Evolutionary conservation across 2,113 vertebrate species (phyloP).

Genomic region (Cyanoderma ruficeps): DNA sequence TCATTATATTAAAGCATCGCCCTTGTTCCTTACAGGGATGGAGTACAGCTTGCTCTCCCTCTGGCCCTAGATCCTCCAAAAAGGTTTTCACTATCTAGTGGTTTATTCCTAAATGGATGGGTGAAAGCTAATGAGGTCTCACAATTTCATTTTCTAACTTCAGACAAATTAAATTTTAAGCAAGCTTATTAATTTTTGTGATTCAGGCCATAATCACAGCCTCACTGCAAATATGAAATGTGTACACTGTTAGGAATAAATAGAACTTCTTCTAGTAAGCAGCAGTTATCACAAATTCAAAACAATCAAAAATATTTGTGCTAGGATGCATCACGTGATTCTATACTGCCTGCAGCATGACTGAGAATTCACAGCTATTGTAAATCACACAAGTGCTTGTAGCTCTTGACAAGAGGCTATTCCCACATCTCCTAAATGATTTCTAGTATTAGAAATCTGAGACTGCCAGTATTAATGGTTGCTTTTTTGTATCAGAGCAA

Average conservation of each 20-base stretch:
- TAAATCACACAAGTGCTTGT: not conserved
- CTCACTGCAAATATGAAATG: not conserved
- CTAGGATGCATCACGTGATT: not conserved
- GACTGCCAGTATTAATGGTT: not conserved
- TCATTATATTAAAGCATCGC: not conserved
- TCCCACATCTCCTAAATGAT: not conserved
- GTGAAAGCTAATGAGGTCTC: not conserved
- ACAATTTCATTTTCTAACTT: not conserved
- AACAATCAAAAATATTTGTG: not conserved
- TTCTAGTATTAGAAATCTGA: not conserved
- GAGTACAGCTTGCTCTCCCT: not conserved
- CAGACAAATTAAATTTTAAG: not conserved
- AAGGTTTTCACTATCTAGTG: not conserved
- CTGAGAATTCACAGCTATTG: not conserved
- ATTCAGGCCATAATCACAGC: not conserved
- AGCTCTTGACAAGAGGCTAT: not conserved
- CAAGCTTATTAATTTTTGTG: not conserved
- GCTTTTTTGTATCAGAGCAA: not conserved
- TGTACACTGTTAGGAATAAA: not conserved
- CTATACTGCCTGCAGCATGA: not conserved
- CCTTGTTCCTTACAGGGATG: not conserved
- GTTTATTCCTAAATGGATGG: not conserved
- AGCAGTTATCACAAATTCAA: not conserved
- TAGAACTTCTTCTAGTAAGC: not conserved
- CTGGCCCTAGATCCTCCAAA: not conserved